A percentile compares a stretch with the other conserved stretches of the same genome.
These are phyloP conservation scores for Mythimna impura DNA, from an alignment of 2,888 invertebrate genomes.

Conservation along the genomic window DNA sequence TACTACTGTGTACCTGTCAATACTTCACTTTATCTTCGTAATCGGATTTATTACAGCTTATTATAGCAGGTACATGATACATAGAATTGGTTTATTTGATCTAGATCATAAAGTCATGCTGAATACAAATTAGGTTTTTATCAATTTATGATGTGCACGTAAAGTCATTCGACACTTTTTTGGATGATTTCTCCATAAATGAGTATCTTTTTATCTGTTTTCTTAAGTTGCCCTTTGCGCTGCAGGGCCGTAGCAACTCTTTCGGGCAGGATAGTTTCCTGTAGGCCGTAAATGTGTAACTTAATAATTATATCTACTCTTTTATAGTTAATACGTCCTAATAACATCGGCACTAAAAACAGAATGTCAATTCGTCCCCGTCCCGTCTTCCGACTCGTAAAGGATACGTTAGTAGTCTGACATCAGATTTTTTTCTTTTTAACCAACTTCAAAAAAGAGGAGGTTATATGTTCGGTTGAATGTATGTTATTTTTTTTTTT, in stretches of 20 bases:
- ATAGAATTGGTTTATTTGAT: slow-evolving; percentile 15
- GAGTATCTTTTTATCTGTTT: no score
- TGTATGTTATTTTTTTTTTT: no score
- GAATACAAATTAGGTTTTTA: slow-evolving; percentile 3
- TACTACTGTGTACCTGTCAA: slow-evolving; percentile 8
- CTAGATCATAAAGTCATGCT: background rate
- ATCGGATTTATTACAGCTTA: slow-evolving; percentile 19
- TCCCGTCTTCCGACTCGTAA: background rate
- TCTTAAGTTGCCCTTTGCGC: no score
- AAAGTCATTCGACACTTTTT: no score
- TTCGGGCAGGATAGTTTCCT: no score
- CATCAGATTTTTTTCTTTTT: background rate
- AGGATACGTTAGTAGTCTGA: background rate
- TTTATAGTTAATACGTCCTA: background rate
- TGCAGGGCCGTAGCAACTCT: no score
- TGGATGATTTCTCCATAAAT: no score
- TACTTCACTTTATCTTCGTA: slow-evolving; percentile 20
- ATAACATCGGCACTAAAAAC: background rate
- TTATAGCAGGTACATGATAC: background rate
- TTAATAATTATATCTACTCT: no score
- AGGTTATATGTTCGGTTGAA: no score
- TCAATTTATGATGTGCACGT: background rate
- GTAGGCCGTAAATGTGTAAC: no score
- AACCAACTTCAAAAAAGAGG: no score
- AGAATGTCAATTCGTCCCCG: background rate